Conservation (phyloP, 2,113 vertebrate genomes). For the Oenanthe melanoleuca region DNA sequence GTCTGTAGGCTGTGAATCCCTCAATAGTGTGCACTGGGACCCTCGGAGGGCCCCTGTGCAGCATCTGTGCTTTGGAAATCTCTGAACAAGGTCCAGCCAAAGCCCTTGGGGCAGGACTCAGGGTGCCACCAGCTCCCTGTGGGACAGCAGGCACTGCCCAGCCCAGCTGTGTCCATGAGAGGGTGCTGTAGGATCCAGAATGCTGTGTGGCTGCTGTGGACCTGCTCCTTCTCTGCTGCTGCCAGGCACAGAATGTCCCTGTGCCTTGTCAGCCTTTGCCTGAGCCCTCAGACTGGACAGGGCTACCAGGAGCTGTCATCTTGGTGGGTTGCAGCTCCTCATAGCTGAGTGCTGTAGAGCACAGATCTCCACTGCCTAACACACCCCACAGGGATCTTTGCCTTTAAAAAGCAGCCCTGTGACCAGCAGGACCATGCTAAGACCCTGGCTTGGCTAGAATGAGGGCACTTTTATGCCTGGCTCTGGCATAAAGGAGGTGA, state of each 20-base stretch:
- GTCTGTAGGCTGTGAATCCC: background rate
- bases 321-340: background rate
- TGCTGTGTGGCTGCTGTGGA: background rate
- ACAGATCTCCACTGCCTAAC: background rate
- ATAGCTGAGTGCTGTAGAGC: background rate
- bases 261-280: background rate
- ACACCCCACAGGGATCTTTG: background rate
- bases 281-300: background rate
- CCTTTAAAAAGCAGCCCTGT: background rate
- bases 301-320: background rate
- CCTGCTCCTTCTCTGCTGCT: background rate
- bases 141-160: background rate
- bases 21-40: fast-evolving
- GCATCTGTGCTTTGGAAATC: background rate
- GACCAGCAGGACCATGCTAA: background rate
- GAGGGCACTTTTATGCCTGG: background rate
- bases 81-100: background rate
- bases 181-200: slow-evolving; percentile 45
- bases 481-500: background rate
- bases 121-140: background rate
- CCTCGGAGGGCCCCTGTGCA: fast-evolving
- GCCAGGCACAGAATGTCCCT: background rate
- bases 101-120: no score
- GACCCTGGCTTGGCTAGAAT: background rate
- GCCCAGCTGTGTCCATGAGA: slow-evolving; percentile 30